phyloP scores from a whole-genome alignment of 2,888 invertebrate species.

The Bombylius major region DNA sequence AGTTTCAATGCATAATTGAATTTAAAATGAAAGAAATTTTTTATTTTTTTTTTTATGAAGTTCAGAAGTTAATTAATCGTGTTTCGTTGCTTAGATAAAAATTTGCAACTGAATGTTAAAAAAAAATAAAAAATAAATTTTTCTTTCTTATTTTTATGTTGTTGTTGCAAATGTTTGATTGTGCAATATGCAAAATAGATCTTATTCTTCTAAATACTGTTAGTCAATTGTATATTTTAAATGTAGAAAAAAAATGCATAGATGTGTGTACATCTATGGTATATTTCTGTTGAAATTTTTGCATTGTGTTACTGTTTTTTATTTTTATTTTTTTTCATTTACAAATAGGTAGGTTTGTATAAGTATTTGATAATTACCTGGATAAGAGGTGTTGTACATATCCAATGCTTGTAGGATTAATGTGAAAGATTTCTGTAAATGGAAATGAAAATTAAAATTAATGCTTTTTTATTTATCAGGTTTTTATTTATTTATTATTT shows the following conservation, averaged over 20 bases:
- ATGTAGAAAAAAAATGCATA: slow-evolving; percentile 18
- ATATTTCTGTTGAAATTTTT: too few relatives aligned
- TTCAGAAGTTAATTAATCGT: slow-evolving; percentile 12
- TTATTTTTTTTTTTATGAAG: not conserved
- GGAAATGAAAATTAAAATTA: slow-evolving; percentile 12
- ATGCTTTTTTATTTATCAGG: not conserved
- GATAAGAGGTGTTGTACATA: slow-evolving; percentile 59
- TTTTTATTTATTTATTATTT: not conserved
- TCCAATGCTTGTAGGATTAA: slow-evolving; percentile 85
- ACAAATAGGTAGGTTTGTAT: too few relatives aligned
- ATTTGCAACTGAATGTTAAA: not conserved
- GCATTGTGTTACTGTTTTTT: too few relatives aligned
- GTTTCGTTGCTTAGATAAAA: slow-evolving; percentile 4
- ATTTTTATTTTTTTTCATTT: not conserved
- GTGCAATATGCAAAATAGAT: slow-evolving; percentile 21
- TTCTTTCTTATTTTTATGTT: too few relatives aligned
- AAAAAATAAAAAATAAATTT: not conserved
- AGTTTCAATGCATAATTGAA: too few relatives aligned
- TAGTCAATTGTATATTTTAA: not conserved
- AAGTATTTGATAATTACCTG: slow-evolving; percentile 43
- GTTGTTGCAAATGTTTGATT: slow-evolving; percentile 6
- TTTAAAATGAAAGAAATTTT: too few relatives aligned
- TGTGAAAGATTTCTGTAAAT: slow-evolving; percentile 80
- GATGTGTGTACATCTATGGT: too few relatives aligned
- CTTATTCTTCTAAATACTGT: slow-evolving; percentile 1